Base-by-base conservation (phyloP, 2,888 invertebrate species). In the Agrilus cyanescens region DNA sequence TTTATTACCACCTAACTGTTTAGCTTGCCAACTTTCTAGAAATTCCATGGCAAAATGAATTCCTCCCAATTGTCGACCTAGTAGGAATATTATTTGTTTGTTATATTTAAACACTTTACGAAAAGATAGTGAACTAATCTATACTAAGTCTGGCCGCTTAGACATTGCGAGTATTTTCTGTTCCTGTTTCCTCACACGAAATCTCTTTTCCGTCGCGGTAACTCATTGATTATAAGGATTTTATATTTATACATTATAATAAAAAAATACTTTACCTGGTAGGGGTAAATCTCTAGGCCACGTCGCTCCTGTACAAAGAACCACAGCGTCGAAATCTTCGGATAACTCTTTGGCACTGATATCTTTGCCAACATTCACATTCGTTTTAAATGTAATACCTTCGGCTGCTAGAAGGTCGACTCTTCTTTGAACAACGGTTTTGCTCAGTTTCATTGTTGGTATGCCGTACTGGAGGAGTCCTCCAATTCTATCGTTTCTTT, bases 31-130 rank as follows among this genome's bases (percentile, higher is more conserved):
- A 45, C 81, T 83, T 68, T 97, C 94, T 43, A 98, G 74, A 72
- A 94, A 98, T 63, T 88, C 90, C 85, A 98, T 97, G 4, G 98
- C 98, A 70, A 86, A 98, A 70, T 96, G 86, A 56, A 98, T 93
- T 45, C 97, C 97, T 54, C 81, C 78, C 30, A 95, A 70, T 60
- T 95, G 78, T 8, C 96, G 79, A 33, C 67, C 63, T 61, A 45
- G 14, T 43, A 43, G 20, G 18, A 37, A 37, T 6, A 29, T 12
- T 33, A 41, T 32, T 14, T 15, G 6, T 4, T n/a, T 5, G 14
- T 29, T n/a, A 20, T 4, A 20, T 25, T 25, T 25, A 3, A 4
- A 2, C 10, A 25, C 2, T 25, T n/a, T n/a, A n/a, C n/a, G n/a
- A n/a, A n/a, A n/a, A n/a, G n/a, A 25, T 10, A 25, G 10, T 10